Evolutionary conservation across 2,797 vertebrate species (phyloP), one percentile per base, ranked within the genome.

Genomic region (Gobio occitaniae): DNA sequence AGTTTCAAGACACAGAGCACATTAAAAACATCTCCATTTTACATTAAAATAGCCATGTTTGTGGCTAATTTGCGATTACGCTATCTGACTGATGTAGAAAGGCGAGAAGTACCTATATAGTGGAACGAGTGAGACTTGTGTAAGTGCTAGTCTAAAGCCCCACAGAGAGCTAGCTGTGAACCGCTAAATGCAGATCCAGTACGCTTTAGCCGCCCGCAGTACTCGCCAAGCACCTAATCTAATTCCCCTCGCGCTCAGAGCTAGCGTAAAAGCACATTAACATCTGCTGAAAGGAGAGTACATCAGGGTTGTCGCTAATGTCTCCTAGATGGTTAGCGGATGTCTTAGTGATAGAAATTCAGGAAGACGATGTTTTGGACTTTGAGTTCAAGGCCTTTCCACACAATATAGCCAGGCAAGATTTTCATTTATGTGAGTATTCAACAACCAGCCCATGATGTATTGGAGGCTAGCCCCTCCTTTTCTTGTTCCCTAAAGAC

Each of bases 21-120:
- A 63, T 83, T 83, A 74, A 72, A 77, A 79, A 50, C 81, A 32
- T 80, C 81, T 89, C 78, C 74, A 79, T 88, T 88, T 87, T 78
- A 82, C 68, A 88, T 83, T 38, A 78, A 82, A 36, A 16, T 36
- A 77, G 48, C 17, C 66, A 13, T 76, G 70, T 77, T 87, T 86
- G 63, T 6, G 36, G 63, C 38, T 84, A 87, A 88, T 87, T 82
- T 87, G 61, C 21, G 2, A 74, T 59, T 78, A 32, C 70, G 68
- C 44, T 61, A 16, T 82, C 69, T 78, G 65, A 78, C 81, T 72
- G 56, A 3, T 38, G 13, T 61, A 7, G 8, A 77, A 84, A 84
- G 54, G 19, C 15, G 7, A 32, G 65, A 47, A 16, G 32, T 82
- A 82, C 69, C 78, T 72, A 61, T 25, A 19, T 12, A 41, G 74